Evolutionary conservation across 2,888 invertebrate genomes (phyloP).

Genomic region (Dryadula phaetusa): DNA sequence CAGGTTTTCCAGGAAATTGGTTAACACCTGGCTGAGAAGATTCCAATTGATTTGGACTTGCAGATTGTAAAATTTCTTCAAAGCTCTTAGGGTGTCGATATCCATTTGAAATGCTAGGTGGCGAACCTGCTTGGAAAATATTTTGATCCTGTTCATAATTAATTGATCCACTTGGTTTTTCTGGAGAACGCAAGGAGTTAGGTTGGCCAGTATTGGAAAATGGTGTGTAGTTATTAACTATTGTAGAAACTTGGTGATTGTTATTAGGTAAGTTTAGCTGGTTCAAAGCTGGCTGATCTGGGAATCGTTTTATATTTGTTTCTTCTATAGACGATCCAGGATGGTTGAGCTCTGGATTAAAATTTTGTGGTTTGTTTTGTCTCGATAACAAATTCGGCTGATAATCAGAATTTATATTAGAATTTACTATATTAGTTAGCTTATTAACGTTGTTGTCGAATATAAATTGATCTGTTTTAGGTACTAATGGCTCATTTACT

Average conservation of each 20-base stretch:
- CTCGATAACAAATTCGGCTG: constrained; percentile 26
- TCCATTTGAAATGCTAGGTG: constrained; percentile 8
- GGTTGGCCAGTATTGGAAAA: background rate
- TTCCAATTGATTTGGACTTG: constrained; percentile 38
- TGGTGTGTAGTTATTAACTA: background rate
- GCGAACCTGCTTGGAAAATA: background rate
- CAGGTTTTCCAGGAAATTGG: constrained; percentile 56
- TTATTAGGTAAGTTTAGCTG: background rate
- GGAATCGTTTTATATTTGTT: background rate
- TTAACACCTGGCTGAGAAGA: constrained; percentile 26
- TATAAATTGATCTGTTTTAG: background rate
- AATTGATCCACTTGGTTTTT: background rate
- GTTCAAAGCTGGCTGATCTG: background rate
- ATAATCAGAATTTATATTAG: constrained; percentile 6
- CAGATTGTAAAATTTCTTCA: constrained; percentile 36
- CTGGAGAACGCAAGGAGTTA: background rate
- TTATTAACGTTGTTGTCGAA: background rate
- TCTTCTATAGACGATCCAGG: background rate
- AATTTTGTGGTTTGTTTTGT: background rate
- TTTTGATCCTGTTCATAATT: background rate
- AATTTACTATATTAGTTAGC: constrained; percentile 4
- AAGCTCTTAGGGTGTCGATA: constrained; percentile 39
- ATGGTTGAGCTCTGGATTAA: background rate
- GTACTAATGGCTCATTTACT: background rate
- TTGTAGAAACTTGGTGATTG: constrained; percentile 1